A percentile compares a stretch with the other conserved stretches of the same genome.
Evolutionary conservation across 2,797 vertebrate species (phyloP).

Genomic region (Erpetoichthys calabaricus): DNA sequence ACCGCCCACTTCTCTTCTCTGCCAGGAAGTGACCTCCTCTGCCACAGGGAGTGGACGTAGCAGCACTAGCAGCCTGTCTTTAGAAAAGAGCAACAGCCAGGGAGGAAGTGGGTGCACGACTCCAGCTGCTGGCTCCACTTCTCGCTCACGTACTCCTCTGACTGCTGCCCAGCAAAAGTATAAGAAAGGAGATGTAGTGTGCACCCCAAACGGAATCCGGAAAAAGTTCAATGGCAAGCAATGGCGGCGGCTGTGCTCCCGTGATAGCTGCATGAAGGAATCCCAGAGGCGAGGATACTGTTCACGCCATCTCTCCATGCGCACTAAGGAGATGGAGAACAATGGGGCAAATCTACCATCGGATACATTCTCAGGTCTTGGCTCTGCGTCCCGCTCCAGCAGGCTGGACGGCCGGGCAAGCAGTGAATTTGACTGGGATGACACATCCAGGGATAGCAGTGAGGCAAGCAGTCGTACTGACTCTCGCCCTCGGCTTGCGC

Average conservation of each 20-base stretch:
- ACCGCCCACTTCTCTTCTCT: slow-evolving; percentile 33
- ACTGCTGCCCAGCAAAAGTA: slow-evolving; percentile 77
- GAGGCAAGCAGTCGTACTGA: slow-evolving; percentile 74
- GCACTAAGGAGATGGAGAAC: slow-evolving; percentile 80
- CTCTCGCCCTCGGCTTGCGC: slow-evolving; percentile 66
- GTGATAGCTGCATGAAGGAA: slow-evolving; percentile 84
- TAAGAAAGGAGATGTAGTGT: slow-evolving; percentile 84
- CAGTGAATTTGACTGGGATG: slow-evolving; percentile 81
- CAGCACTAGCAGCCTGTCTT: slow-evolving; percentile 32
- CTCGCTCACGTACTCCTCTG: slow-evolving; percentile 66
- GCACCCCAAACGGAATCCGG: slow-evolving; percentile 78
- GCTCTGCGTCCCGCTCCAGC: slow-evolving; percentile 49
- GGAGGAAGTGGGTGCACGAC: slow-evolving; percentile 37
- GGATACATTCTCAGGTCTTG: slow-evolving; percentile 32
- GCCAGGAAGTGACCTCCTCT: slow-evolving; percentile 17
- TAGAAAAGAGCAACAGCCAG: slow-evolving; percentile 55
- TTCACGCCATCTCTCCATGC: slow-evolving; percentile 80
- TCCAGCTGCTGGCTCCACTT: slow-evolving; percentile 46
- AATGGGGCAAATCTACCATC: slow-evolving; percentile 24
- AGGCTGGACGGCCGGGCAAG: slow-evolving; percentile 53
- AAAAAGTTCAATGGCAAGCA: slow-evolving; percentile 93
- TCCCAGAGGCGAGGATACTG: slow-evolving; percentile 81
- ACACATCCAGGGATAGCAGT: slow-evolving; percentile 66
- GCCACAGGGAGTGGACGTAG: slow-evolving; percentile 29
- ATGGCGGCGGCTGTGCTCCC: slow-evolving; percentile 79